Conservation (phyloP, 2,888 invertebrate genomes). For the Ferdinandea cuprea region DNA sequence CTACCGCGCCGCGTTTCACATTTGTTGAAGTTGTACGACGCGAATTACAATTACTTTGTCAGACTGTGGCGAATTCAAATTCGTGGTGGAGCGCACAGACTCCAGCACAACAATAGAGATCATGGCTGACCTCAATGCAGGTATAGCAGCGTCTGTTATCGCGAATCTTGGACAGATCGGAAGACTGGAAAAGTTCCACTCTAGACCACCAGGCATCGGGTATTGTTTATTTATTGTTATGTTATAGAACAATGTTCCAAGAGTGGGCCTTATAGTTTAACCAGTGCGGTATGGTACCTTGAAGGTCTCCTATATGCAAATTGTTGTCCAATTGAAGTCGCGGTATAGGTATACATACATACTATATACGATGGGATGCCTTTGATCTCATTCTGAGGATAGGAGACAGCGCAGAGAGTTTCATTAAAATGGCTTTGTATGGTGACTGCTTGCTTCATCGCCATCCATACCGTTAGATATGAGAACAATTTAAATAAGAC, state of each 20-base stretch:
- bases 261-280: conserved; percentile 22
- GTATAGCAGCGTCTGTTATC: conserved; percentile 37
- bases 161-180: conserved; percentile 34
- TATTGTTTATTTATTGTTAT: conserved; percentile 41
- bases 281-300: conserved; percentile 33
- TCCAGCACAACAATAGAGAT: conserved; percentile 32
- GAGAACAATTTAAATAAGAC: conserved; percentile 67
- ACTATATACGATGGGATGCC: background rate
- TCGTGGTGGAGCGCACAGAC: conserved; percentile 46
- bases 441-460: background rate
- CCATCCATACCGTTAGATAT: conserved; percentile 26
- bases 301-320: conserved; percentile 68
- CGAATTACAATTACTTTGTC: conserved; percentile 54
- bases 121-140: conserved; percentile 63
- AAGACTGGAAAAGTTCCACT: conserved; percentile 29
- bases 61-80: conserved; percentile 40
- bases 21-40: conserved; percentile 43
- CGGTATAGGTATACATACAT: background rate
- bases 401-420: conserved; percentile 30
- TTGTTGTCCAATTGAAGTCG: conserved; percentile 57
- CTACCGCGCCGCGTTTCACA: conserved; percentile 55
- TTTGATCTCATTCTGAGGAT: conserved; percentile 55
- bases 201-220: conserved; percentile 32
- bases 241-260: conserved; percentile 31
- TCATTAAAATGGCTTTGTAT: conserved; percentile 6